Percentiles rank a stretch among this genome's conserved stretches.
phyloP scores from a whole-genome alignment of 2,888 invertebrate genomes.

The Lucinisca nassula region DNA sequence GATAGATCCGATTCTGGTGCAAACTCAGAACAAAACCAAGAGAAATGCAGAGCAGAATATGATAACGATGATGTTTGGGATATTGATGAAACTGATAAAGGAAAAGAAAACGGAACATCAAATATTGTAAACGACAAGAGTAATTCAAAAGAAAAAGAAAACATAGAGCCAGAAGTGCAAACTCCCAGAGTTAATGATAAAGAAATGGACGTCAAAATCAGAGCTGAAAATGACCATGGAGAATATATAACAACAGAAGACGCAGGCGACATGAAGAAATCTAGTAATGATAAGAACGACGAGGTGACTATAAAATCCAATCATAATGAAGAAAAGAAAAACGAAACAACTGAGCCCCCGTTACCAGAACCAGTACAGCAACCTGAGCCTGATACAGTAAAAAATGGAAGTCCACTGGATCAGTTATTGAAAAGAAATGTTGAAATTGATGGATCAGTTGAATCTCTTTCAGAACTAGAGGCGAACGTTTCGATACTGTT shows the following conservation, averaged over 20 bases:
- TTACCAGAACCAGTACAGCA: constrained; percentile 23
- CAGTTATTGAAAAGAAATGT: constrained; percentile 64
- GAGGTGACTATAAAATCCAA: too few species aligned
- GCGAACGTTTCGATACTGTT: constrained; percentile 59
- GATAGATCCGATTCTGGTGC: background rate
- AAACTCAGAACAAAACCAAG: background rate
- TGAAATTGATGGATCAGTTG: constrained; percentile 67
- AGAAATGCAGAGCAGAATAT: background rate
- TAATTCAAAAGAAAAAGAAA: too few species aligned
- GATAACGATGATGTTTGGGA: constrained; percentile 26
- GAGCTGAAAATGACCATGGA: too few species aligned
- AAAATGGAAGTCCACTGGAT: constrained; percentile 46
- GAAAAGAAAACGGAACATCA: background rate
- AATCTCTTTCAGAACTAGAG: constrained; percentile 63
- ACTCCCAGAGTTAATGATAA: too few species aligned
- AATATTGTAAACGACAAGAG: too few species aligned
- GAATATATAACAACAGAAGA: constrained; percentile 10
- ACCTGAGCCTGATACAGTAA: constrained; percentile 35
- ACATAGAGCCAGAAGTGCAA: too few species aligned
- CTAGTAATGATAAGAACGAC: background rate
- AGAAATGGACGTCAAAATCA: background rate
- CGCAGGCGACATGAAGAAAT: background rate
- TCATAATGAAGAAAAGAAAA: background rate
- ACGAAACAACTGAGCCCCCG: constrained; percentile 15
- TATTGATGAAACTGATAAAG: constrained; percentile 1